A percentile compares a stretch with the other conserved stretches of the same genome.
These are phyloP conservation scores for Cladorhizidae sp. DNA, from an alignment of 37 sponge, comb jelly and placozoan genomes.

Conservation along the genomic window DNA sequence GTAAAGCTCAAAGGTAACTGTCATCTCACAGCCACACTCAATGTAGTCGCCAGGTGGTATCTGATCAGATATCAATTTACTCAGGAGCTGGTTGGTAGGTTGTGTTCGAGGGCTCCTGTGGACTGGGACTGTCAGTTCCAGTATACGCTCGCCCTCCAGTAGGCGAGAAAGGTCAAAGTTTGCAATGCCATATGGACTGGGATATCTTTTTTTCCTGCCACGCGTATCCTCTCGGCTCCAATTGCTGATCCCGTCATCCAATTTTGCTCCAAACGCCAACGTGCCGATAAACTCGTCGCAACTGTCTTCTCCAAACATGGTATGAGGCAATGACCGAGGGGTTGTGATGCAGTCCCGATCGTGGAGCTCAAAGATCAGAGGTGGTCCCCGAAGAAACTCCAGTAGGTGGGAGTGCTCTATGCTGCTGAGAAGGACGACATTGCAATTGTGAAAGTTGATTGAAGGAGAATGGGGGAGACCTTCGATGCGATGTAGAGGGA, in stretches of 20 bases:
- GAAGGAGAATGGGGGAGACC: conserved; percentile 35
- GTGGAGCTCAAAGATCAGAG: conserved; percentile 78
- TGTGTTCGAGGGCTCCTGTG: conserved; percentile 21
- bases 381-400: conserved; percentile 90
- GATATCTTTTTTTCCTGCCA: conserved; percentile 10
- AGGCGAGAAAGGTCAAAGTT: conserved; percentile 71
- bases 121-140: conserved; percentile 65
- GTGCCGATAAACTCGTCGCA: conserved; percentile 63
- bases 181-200: conserved; percentile 76
- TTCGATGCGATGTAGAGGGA: conserved; percentile 29
- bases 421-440: conserved; percentile 79
- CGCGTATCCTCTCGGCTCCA: background rate
- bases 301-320: conserved; percentile 66
- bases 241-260: background rate
- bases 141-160: conserved; percentile 50
- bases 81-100: background rate
- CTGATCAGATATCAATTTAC: background rate
- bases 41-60: conserved; percentile 69
- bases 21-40: conserved; percentile 40
- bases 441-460: conserved; percentile 58
- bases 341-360: conserved; percentile 71
- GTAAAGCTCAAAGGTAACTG: conserved; percentile 39
- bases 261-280: conserved; percentile 19
- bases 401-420: conserved; percentile 44
- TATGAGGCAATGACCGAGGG: conserved; percentile 1